Evolutionary conservation across 2,888 invertebrate species (phyloP).

Genomic region (Tiliacea aurago): DNA sequence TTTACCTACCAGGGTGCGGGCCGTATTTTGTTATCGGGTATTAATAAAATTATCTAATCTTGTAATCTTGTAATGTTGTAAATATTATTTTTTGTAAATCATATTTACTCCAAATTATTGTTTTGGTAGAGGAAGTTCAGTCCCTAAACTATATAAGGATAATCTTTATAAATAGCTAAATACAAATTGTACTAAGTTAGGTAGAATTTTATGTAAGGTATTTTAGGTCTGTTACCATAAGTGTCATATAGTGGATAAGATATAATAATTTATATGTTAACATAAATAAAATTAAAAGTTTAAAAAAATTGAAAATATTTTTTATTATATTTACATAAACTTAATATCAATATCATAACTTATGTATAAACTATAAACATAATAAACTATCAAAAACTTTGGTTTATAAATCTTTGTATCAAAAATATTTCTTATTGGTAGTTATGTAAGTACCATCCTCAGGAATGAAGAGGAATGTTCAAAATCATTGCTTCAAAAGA

Average conservation of each 20-base stretch:
- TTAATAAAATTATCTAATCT: slow-evolving; percentile 49
- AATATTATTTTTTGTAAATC: slow-evolving; percentile 51
- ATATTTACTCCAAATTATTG: slow-evolving; percentile 33
- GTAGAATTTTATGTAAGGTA: slow-evolving; percentile 30
- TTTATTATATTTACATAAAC: slow-evolving; percentile 15
- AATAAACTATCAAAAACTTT: background rate
- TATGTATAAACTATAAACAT: background rate
- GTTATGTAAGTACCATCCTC: background rate
- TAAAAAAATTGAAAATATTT: background rate
- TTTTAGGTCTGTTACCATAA: slow-evolving; percentile 70
- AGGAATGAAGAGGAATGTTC: background rate
- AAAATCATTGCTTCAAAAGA: background rate
- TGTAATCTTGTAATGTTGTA: slow-evolving; percentile 48
- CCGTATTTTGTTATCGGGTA: slow-evolving; percentile 23
- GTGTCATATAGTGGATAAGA: slow-evolving; percentile 78
- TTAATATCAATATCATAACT: background rate
- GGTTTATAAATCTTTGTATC: background rate
- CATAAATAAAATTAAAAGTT: slow-evolving; percentile 33
- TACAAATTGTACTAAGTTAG: slow-evolving; percentile 29
- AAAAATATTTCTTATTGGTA: background rate
- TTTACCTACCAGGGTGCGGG: background rate
- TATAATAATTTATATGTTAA: slow-evolving; percentile 67
- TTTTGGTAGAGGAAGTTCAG: slow-evolving; percentile 25
- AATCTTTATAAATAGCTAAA: slow-evolving; percentile 14
- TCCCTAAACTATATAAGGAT: background rate